Evolutionary conservation across 2,888 invertebrate genomes (phyloP).

Genomic region (Drosophila pseudotakahashii): DNA sequence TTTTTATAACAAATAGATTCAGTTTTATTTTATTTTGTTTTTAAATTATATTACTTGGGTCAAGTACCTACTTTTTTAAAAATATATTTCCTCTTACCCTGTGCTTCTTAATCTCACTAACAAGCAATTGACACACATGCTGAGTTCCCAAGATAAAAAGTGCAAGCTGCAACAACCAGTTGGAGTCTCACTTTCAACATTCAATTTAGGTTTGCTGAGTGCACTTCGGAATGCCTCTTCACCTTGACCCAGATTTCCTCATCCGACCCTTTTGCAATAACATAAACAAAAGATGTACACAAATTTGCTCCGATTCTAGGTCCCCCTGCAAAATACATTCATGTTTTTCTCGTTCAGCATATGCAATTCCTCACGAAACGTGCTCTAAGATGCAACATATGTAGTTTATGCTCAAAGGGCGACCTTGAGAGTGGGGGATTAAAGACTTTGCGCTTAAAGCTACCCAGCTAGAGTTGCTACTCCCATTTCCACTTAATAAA

Average conservation of each 20-base stretch:
- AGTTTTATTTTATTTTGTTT: too few relatives aligned
- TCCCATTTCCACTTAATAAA: slow-evolving; percentile 78
- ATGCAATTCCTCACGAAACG: slow-evolving; percentile 38
- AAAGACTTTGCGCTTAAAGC: slow-evolving; percentile 27
- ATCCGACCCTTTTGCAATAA: slow-evolving; percentile 21
- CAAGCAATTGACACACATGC: slow-evolving; percentile 53
- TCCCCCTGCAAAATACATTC: slow-evolving; percentile 27
- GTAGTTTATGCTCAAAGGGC: slow-evolving; percentile 49
- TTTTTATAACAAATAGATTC: too few relatives aligned
- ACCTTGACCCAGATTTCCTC: slow-evolving; percentile 70
- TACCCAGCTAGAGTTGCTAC: slow-evolving; percentile 21
- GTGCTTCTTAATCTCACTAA: not conserved
- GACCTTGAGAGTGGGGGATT: slow-evolving; percentile 64
- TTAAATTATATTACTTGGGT: too few relatives aligned
- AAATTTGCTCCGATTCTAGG: slow-evolving; percentile 18
- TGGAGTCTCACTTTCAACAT: slow-evolving; percentile 24
- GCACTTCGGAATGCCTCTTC: slow-evolving; percentile 41
- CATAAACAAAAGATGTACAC: slow-evolving; percentile 34
- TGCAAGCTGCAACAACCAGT: slow-evolving; percentile 32
- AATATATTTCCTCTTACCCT: too few relatives aligned
- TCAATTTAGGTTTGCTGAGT: slow-evolving; percentile 30
- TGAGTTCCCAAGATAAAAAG: not conserved
- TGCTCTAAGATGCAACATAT: slow-evolving; percentile 69
- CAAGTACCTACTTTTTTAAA: too few relatives aligned
- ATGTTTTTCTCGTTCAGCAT: slow-evolving; percentile 44